Conservation (phyloP, 2,797 vertebrate genomes). For the Falco concolor region DNA sequence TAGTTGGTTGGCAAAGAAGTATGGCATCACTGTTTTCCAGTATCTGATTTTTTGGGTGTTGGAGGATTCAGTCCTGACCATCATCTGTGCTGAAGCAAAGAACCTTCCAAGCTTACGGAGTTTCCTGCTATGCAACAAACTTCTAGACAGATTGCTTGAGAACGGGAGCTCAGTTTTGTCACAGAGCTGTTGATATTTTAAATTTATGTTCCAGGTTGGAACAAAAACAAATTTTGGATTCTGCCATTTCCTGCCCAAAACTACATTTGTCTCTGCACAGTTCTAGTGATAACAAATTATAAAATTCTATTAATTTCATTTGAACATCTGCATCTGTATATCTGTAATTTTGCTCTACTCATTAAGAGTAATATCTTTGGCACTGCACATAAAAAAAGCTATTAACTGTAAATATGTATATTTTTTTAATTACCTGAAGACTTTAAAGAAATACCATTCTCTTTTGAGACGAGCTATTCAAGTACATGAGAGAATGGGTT, state of each 20-base stretch:
- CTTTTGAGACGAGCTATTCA: constrained; percentile 3
- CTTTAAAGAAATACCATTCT: neutral
- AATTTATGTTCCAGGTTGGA: neutral
- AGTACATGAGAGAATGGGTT: neutral
- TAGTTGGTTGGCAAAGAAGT: neutral
- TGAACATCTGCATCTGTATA: neutral
- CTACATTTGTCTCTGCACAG: neutral
- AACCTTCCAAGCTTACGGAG: neutral
- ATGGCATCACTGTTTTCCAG: neutral
- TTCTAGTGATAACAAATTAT: neutral
- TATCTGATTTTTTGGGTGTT: neutral
- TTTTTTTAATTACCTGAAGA: neutral
- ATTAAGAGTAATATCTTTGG: neutral
- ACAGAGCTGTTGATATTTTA: neutral
- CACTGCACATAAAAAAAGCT: neutral
- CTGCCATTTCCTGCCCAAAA: neutral
- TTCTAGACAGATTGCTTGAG: neutral
- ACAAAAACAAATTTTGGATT: neutral
- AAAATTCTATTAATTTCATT: neutral
- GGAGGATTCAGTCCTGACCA: neutral
- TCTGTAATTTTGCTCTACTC: neutral
- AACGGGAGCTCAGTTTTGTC: neutral
- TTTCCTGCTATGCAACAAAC: neutral
- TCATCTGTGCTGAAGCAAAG: neutral
- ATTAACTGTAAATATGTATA: neutral